Percentiles rank a stretch among this genome's conserved stretches.
Conservation (phyloP, 2,888 invertebrate genomes). For the Pseudanteris insignis region DNA sequence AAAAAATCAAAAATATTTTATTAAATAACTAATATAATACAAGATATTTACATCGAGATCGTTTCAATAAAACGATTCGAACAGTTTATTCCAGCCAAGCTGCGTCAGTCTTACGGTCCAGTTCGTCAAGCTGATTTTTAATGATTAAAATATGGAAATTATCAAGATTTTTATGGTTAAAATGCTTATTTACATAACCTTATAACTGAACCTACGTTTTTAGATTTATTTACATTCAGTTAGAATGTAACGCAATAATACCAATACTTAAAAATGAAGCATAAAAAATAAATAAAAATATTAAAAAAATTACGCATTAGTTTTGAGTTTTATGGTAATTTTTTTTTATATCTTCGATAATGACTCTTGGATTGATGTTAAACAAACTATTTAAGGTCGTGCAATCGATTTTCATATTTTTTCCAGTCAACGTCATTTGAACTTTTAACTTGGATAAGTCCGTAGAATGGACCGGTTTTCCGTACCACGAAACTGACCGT, state of each 20-base stretch:
- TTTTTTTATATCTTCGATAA: slow-evolving; percentile 68
- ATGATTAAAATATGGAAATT: not conserved
- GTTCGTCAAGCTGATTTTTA: not conserved
- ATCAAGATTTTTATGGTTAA: not conserved
- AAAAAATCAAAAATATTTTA: slow-evolving; percentile 62
- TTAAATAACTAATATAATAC: not conserved
- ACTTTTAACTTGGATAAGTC: slow-evolving; percentile 67
- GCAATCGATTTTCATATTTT: slow-evolving; percentile 67
- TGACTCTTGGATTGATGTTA: slow-evolving; percentile 68
- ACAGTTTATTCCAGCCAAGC: not conserved
- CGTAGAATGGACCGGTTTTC: slow-evolving; percentile 64
- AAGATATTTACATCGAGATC: too few species aligned
- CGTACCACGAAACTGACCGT: slow-evolving; percentile 67
- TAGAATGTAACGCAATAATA: not conserved
- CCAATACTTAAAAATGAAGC: not conserved
- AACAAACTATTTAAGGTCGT: slow-evolving; percentile 69
- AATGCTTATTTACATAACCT: too few species aligned
- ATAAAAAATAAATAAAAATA: not conserved
- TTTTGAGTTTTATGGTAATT: not conserved
- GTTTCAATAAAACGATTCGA: too few species aligned
- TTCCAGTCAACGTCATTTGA: slow-evolving; percentile 69
- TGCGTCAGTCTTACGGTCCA: not conserved
- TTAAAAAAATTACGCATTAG: slow-evolving; percentile 38
- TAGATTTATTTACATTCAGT: not conserved
- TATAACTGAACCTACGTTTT: too few species aligned